Evolutionary conservation across 2,888 invertebrate species (phyloP).

Genomic region (Sepiola atlantica): DNA sequence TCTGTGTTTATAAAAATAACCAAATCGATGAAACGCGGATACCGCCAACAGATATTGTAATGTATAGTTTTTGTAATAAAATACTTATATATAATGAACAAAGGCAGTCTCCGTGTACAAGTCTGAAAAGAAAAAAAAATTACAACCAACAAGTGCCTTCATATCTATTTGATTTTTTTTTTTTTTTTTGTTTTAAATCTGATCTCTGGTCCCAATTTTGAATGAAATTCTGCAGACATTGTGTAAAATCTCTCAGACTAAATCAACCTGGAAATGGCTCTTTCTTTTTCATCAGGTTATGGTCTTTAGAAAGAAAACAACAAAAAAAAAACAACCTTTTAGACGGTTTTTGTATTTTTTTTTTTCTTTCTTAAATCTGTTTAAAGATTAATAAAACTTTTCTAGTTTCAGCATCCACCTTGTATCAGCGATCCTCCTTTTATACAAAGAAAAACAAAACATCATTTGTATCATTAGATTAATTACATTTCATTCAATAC

Average conservation of each 20-base stretch:
- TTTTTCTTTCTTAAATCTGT: neutral
- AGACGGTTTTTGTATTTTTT: neutral
- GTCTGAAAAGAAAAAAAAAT: neutral
- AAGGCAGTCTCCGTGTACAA: neutral
- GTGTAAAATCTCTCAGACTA: neutral
- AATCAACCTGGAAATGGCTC: slow-evolving; percentile 32
- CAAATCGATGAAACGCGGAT: neutral
- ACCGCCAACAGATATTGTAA: neutral
- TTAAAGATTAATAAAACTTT: neutral
- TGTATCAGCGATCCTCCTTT: neutral
- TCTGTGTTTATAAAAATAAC: neutral
- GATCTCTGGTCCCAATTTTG: neutral
- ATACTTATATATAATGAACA: neutral
- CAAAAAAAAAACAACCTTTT: no score
- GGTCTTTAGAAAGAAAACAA: neutral
- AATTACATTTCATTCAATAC: neutral
- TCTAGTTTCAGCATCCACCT: neutral
- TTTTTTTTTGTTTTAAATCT: neutral
- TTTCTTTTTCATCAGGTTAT: neutral
- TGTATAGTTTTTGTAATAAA: neutral
- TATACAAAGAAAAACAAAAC: neutral
- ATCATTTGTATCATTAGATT: neutral
- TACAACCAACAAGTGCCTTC: slow-evolving; percentile 12
- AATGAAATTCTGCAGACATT: neutral
- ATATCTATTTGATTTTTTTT: neutral